Conservation (phyloP, 2,888 invertebrate genomes). For the Pammene fasciana region DNA sequence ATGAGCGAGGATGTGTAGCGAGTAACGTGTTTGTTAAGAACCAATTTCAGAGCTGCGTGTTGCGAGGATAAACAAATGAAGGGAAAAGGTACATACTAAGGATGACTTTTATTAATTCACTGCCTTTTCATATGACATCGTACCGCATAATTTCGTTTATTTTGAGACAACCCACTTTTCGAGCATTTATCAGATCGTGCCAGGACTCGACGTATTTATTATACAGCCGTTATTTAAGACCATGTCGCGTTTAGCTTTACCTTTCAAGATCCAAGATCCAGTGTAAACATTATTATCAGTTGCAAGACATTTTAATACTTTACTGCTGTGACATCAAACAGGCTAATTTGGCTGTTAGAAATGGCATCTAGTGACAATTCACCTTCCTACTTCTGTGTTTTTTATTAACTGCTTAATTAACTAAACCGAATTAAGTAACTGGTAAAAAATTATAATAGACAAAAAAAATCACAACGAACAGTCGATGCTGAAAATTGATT, state of each 20-base stretch:
- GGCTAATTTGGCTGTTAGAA: not conserved
- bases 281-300: conserved; percentile 3
- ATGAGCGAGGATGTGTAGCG: too few species aligned
- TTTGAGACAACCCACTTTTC: conserved; percentile 30
- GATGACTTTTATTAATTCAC: not conserved
- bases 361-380: not conserved
- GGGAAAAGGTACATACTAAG: too few species aligned
- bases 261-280: conserved; percentile 9
- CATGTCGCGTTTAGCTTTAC: conserved; percentile 11
- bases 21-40: too few species aligned
- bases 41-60: too few species aligned
- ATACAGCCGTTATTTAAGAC: conserved; percentile 19
- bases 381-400: too few species aligned
- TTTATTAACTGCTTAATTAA: too few species aligned
- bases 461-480: too few species aligned
- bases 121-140: conserved; percentile 1
- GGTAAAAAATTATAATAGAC: too few species aligned
- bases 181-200: conserved; percentile 19
- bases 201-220: conserved; percentile 16
- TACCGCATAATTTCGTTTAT: conserved; percentile 31
- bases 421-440: too few species aligned
- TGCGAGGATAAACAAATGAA: too few species aligned
- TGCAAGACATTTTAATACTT: not conserved
- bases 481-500: too few species aligned
- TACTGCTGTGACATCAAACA: not conserved